These are phyloP conservation scores for Notarius lentiginosus DNA, from an alignment of 2,113 vertebrate genomes.

Conservation along the genomic window DNA sequence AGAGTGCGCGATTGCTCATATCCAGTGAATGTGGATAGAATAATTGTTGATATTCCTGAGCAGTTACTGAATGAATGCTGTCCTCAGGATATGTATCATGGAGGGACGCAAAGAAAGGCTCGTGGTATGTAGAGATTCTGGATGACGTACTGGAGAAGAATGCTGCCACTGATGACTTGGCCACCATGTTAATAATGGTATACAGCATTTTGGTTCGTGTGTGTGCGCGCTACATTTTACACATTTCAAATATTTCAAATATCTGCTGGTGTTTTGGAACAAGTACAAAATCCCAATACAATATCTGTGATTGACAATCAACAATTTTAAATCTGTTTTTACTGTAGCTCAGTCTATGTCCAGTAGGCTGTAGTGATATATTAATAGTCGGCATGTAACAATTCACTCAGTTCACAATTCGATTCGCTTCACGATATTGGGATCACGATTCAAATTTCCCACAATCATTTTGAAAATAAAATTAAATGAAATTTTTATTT, in stretches of 20 bases:
- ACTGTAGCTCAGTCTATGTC: background rate
- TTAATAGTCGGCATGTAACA: background rate
- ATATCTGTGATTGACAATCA: background rate
- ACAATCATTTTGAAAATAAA: too few species aligned
- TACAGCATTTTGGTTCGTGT: slow-evolving; percentile 30
- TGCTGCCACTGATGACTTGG: slow-evolving; percentile 73
- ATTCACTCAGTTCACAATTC: too few species aligned
- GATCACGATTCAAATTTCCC: too few species aligned
- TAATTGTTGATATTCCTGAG: background rate
- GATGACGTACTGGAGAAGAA: slow-evolving; percentile 76
- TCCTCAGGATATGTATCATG: slow-evolving; percentile 88
- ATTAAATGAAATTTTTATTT: too few species aligned
- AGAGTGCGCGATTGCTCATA: too few species aligned
- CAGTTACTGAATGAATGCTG: background rate
- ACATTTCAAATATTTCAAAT: background rate
- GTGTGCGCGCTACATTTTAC: too few species aligned
- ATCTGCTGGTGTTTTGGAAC: background rate
- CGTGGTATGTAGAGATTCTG: slow-evolving; percentile 87
- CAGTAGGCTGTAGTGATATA: background rate
- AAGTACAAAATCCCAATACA: background rate
- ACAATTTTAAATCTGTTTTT: background rate
- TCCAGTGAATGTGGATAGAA: too few species aligned
- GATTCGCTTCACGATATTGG: too few species aligned
- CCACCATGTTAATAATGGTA: slow-evolving; percentile 82
- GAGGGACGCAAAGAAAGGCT: slow-evolving; percentile 77